phyloP scores from a whole-genome alignment of 2,888 invertebrate genomes.

The Falcaria lacertinaria region DNA sequence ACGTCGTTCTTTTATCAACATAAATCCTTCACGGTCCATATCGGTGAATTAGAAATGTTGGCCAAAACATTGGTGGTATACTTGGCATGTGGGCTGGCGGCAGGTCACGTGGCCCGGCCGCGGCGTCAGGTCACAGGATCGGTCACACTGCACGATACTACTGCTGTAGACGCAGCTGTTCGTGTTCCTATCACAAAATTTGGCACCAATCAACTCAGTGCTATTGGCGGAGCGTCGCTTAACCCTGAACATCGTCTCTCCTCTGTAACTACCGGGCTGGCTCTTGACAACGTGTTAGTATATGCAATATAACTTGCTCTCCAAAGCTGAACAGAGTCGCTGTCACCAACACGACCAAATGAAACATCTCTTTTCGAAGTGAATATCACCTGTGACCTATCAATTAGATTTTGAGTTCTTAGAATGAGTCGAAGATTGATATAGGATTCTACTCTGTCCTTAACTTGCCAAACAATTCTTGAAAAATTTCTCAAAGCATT shows the following conservation, averaged over 20 bases:
- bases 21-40: too few species aligned
- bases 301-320: too few species aligned
- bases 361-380: too few species aligned
- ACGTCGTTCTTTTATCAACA: too few species aligned
- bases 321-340: too few species aligned
- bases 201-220: conserved; percentile 35
- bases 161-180: conserved; percentile 19
- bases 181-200: conserved; percentile 32
- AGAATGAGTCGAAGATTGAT: too few species aligned
- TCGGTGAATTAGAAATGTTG: neutral
- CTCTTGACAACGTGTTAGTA: conserved; percentile 45
- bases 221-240: conserved; percentile 25
- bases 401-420: too few species aligned
- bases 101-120: conserved; percentile 4
- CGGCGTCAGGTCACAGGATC: conserved; percentile 27
- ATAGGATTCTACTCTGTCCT: too few species aligned
- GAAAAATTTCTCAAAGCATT: too few species aligned
- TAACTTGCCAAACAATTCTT: too few species aligned
- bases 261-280: conserved; percentile 35
- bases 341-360: too few species aligned
- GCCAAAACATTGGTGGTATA: neutral
- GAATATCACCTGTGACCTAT: too few species aligned
- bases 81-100: neutral
- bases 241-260: conserved; percentile 17
- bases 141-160: conserved; percentile 27